Conservation (phyloP, 2,113 vertebrate genomes). For the Donacobius atricapilla region DNA sequence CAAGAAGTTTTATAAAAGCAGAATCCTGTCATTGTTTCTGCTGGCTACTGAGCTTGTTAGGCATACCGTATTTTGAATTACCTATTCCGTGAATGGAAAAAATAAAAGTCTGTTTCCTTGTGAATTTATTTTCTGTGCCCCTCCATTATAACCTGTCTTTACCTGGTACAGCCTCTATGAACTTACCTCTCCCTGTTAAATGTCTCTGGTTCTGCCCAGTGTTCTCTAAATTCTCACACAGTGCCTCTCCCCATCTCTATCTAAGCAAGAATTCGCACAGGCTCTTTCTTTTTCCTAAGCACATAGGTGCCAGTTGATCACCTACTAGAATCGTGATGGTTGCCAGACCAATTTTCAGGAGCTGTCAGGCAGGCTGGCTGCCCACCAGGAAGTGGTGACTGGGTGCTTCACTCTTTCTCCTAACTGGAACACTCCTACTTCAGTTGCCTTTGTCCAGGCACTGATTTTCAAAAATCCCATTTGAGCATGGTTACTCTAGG, state of each 20-base stretch:
- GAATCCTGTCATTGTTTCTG: not conserved
- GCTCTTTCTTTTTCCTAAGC: not conserved
- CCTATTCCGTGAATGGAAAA: not conserved
- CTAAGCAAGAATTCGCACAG: not conserved
- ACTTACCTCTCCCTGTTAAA: not conserved
- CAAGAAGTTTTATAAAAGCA: not conserved
- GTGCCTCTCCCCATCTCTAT: not conserved
- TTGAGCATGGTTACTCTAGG: not conserved
- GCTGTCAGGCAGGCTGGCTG: not conserved
- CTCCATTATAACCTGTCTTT: not conserved
- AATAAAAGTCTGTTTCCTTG: not conserved
- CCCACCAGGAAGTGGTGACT: not conserved
- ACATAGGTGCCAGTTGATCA: fast-evolving
- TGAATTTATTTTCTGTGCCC: not conserved
- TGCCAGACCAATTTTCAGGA: not conserved
- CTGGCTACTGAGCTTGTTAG: not conserved
- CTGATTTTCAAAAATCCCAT: not conserved
- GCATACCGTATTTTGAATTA: not conserved
- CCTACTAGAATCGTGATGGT: not conserved
- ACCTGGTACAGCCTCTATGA: not conserved
- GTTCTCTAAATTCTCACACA: not conserved
- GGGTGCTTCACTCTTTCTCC: not conserved
- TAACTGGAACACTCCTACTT: fast-evolving
- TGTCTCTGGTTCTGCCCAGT: not conserved
- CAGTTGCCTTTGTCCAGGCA: not conserved